Evolutionary conservation across 2,797 vertebrate species (phyloP).

Genomic region (Meda fulgida): DNA sequence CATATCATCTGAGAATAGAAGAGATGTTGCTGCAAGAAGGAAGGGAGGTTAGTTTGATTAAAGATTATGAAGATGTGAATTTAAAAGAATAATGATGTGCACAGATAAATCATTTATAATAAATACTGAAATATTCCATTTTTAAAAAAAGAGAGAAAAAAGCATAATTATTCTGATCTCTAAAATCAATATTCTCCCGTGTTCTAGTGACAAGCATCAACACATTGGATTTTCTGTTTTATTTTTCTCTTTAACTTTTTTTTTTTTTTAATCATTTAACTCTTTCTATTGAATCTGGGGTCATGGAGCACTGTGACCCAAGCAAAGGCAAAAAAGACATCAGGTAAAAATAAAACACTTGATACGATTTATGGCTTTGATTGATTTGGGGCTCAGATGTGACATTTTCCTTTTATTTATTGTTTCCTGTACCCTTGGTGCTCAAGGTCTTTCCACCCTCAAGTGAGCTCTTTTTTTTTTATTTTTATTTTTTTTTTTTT

Average conservation of each 20-base stretch:
- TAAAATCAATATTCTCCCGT: background rate
- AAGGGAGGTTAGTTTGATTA: background rate
- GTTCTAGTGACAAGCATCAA: background rate
- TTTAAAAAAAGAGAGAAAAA: background rate
- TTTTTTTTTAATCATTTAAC: constrained; percentile 48
- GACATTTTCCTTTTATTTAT: constrained; percentile 59
- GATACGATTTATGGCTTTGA: constrained; percentile 58
- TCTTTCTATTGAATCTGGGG: constrained; percentile 59
- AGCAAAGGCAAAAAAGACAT: constrained; percentile 36
- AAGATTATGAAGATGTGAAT: background rate
- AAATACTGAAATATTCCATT: background rate
- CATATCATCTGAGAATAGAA: background rate
- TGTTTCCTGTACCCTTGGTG: constrained; percentile 52
- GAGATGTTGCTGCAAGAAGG: background rate
- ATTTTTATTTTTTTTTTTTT: constrained; percentile 26
- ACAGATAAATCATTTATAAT: background rate
- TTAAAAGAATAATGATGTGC: background rate
- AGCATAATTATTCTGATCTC: background rate
- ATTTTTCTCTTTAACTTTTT: background rate
- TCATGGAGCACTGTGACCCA: constrained; percentile 60
- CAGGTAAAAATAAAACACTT: constrained; percentile 59
- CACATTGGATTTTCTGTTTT: background rate
- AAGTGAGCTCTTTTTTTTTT: constrained; percentile 6
- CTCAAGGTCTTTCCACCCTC: constrained; percentile 42
- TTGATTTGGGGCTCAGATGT: constrained; percentile 61